Conservation (phyloP, 1,140 invertebrate genomes). For the Heliconius himera region DNA sequence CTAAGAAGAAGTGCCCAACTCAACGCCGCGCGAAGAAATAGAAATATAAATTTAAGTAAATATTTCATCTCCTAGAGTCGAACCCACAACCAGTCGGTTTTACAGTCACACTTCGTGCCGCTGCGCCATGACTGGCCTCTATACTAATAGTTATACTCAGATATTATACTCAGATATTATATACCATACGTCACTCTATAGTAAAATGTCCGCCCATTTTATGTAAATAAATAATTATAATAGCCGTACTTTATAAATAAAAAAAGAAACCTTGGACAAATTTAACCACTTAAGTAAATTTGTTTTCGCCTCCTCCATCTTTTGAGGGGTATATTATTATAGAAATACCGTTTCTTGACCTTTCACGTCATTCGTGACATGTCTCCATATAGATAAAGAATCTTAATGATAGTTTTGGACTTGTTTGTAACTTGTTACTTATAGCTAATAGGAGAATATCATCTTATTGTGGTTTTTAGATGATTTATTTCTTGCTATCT, state of each 20-base stretch:
- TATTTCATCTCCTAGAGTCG: too few species aligned
- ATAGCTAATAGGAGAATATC: conserved; percentile 31
- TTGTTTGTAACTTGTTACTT: conserved; percentile 36
- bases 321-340: conserved; percentile 19
- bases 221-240: conserved; percentile 7
- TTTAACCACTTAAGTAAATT: conserved; percentile 18
- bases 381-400: conserved; percentile 39
- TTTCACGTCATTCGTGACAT: conserved; percentile 28
- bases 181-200: background rate
- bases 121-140: too few species aligned
- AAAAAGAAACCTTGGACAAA: background rate
- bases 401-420: conserved; percentile 33
- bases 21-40: too few species aligned
- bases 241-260: background rate
- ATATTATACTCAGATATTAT: background rate
- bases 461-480: background rate
- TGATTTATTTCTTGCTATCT: too few species aligned
- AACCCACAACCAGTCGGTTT: too few species aligned
- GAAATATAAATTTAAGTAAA: too few species aligned
- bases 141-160: background rate
- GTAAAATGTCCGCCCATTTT: background rate
- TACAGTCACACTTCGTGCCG: too few species aligned
- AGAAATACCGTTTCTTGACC: conserved; percentile 35
- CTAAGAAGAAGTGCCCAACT: too few species aligned
- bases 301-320: conserved; percentile 11